Evolutionary conservation across 2,888 invertebrate species (phyloP).

Genomic region (Podabrus alpinus): DNA sequence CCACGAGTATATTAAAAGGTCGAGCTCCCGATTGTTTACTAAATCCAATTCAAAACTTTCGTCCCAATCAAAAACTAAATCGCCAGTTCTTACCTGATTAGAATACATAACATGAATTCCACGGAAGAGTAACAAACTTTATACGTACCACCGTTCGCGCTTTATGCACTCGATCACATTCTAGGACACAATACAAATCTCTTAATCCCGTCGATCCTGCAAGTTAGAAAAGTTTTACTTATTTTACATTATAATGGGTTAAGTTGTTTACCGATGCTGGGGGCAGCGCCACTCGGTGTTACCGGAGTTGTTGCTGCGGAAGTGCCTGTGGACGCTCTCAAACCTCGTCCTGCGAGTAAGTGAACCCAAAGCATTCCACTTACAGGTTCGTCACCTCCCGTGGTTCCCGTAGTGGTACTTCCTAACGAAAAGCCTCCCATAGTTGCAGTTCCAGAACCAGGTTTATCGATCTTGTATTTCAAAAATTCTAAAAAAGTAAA

Average conservation of each 20-base stretch:
- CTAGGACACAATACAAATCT: constrained; percentile 96
- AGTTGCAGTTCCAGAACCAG: constrained; percentile 53
- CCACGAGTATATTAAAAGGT: constrained; percentile 98
- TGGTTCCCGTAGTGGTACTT: constrained; percentile 33
- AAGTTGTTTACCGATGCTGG: constrained; percentile 45
- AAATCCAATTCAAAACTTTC: constrained; percentile 97
- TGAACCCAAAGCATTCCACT: constrained; percentile 92
- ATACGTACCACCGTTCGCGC: constrained; percentile 85
- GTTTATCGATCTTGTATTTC: constrained; percentile 88
- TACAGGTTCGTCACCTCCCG: constrained; percentile 64
- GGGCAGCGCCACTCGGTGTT: constrained; percentile 62
- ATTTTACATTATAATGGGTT: background rate
- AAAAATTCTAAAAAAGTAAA: constrained; percentile 70
- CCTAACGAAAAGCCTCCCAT: constrained; percentile 25
- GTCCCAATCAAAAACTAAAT: constrained; percentile 98
- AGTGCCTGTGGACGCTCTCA: constrained; percentile 72
- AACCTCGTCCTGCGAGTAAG: constrained; percentile 82
- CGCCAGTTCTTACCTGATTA: constrained; percentile 80
- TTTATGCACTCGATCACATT: constrained; percentile 95
- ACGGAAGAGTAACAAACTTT: background rate
- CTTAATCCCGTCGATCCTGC: constrained; percentile 63
- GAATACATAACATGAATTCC: constrained; percentile 2
- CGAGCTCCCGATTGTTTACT: constrained; percentile 91
- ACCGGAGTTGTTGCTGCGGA: constrained; percentile 75
- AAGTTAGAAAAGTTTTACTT: background rate